Base-by-base conservation (phyloP, 1,140 invertebrate genomes). In the Laupala kohalensis region DNA sequence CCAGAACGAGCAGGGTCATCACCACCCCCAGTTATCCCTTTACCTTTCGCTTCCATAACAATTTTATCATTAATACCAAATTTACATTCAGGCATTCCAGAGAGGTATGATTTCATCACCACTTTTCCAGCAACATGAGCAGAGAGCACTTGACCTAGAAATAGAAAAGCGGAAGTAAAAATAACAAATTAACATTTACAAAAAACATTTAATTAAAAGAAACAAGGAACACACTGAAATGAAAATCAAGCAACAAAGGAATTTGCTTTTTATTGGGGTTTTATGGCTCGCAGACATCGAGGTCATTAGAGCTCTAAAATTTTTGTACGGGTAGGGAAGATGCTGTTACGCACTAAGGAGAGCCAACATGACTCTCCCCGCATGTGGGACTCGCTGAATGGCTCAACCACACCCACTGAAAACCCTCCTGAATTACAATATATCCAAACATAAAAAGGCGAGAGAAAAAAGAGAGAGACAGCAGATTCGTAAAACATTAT, bases 1-100 rank as follows among this genome's bases (percentile, higher is more conserved):
- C 93, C 93, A 12, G 92, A 92, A 70, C 94, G 86, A 12, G 91
- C 89, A 23, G 92, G 88, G 77, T 97, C 95, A 72, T 98, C 96
- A 25, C 89, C 84, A 71, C 88, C 85, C 64, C 86, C 80, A 24
- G 69, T 62, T 19, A 69, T n/a, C 78, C 88, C 91, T 81, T 87
- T 87, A 5, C 95, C 94, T 82, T 98, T 99, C 0, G 92, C 93
- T 77, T 99, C 98, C 93, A 99, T 97, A 0, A 98, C 93, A 71
- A 99, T 94, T 83, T 99, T 99, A 78, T 99, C 98, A 78, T 99
- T 99, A 77, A 99, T 99, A 19, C 98, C 98, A 84, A 99, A 99
- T 84, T 99, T 99, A 83, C 98, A 99, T 81, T 99, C 98, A 0
- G 98, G 98, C 98, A 99, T 99, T 27, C 98, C 98, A 62, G 96